Conservation (phyloP, 53 echinoderm and acorn worm species). For the Holothuria scabra region DNA sequence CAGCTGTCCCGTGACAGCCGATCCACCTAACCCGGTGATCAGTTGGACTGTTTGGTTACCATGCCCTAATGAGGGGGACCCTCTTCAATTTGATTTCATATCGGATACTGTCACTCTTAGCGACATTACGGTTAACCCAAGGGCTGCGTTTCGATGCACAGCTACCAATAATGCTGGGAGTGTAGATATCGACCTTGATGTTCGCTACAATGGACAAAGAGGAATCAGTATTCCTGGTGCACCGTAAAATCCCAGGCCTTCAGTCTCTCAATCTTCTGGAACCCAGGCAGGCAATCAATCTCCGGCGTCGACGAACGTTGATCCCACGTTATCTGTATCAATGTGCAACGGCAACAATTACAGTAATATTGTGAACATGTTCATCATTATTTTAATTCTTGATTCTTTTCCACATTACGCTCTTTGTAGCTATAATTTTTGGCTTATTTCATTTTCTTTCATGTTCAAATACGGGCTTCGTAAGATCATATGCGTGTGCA, state of each 20-base stretch:
- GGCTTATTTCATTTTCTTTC: too few species aligned
- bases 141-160: slow-evolving; percentile 34
- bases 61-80: background rate
- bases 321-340: too few species aligned
- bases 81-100: background rate
- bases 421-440: too few species aligned
- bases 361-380: too few species aligned
- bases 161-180: slow-evolving; percentile 43
- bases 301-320: too few species aligned
- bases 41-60: slow-evolving; percentile 44
- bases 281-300: too few species aligned
- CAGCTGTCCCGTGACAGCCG: slow-evolving; percentile 29
- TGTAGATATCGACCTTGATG: slow-evolving; percentile 6
- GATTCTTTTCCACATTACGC: too few species aligned
- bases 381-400: too few species aligned
- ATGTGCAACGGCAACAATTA: too few species aligned
- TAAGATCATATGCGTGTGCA: too few species aligned
- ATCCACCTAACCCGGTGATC: slow-evolving; percentile 46
- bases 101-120: slow-evolving; percentile 24
- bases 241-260: background rate
- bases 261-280: too few species aligned
- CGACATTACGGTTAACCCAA: slow-evolving; percentile 9
- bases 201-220: slow-evolving; percentile 7
- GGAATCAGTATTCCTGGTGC: slow-evolving; percentile 5
- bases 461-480: too few species aligned